A percentile compares a stretch with the other conserved stretches of the same genome.
These are phyloP conservation scores for Parnassius mnemosyne DNA, from an alignment of 2,888 invertebrate species.

Conservation along the genomic window DNA sequence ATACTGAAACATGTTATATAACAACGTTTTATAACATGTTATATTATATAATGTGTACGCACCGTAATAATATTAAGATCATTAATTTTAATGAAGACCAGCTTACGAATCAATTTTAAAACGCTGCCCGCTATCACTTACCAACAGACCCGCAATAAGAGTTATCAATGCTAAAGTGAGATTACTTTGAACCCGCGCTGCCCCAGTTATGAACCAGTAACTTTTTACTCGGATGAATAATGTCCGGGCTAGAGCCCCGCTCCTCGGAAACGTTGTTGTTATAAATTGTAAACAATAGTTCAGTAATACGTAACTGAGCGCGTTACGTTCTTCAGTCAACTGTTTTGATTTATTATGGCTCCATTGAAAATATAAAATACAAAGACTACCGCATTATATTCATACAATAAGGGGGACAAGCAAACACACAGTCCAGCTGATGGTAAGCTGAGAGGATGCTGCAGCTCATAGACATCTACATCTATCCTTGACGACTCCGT, in stretches of 20 bases:
- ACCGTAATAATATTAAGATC: too few species aligned
- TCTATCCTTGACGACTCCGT: too few species aligned
- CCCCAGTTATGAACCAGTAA: constrained; percentile 23
- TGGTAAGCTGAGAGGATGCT: too few species aligned
- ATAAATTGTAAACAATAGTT: constrained; percentile 26
- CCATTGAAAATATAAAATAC: not conserved
- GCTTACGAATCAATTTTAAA: not conserved
- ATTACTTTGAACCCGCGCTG: constrained; percentile 18
- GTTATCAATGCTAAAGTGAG: constrained; percentile 13
- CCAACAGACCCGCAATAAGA: not conserved
- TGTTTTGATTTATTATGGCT: constrained; percentile 12
- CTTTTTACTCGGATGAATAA: constrained; percentile 21
- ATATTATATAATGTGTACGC: too few species aligned
- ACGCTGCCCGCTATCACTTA: constrained; percentile 10
- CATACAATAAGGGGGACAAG: too few species aligned
- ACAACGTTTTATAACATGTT: too few species aligned
- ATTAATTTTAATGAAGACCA: too few species aligned
- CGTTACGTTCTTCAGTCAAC: constrained; percentile 15
- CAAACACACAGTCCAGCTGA: too few species aligned
- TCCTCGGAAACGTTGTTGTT: constrained; percentile 17
- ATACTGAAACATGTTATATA: too few species aligned
- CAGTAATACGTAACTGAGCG: constrained; percentile 2
- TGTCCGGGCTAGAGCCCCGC: not conserved
- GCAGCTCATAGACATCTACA: too few species aligned
- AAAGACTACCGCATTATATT: too few species aligned